A percentile compares a stretch with the other conserved stretches of the same genome.
Evolutionary conservation across 2,888 invertebrate species (phyloP).

Genomic region (Stegophylla sp.): DNA sequence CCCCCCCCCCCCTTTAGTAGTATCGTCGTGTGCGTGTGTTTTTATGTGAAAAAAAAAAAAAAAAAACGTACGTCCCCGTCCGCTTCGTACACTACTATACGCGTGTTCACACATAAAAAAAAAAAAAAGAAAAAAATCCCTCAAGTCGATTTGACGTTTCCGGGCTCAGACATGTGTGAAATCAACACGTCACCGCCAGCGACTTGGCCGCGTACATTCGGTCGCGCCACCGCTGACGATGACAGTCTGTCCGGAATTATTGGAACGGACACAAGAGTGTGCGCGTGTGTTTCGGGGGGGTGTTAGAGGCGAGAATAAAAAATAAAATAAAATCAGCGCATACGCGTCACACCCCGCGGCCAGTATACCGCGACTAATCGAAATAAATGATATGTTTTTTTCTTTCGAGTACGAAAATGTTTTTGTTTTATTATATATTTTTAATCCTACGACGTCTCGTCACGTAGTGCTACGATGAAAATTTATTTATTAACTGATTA

Average conservation of each 20-base stretch:
- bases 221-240: slow-evolving; percentile 53
- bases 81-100: background rate
- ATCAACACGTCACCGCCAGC: slow-evolving; percentile 59
- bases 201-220: slow-evolving; percentile 33
- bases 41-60: background rate
- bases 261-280: slow-evolving; percentile 48
- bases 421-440: too few species aligned
- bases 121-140: too few species aligned
- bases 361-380: slow-evolving; percentile 54
- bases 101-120: background rate
- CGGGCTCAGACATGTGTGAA: slow-evolving; percentile 58
- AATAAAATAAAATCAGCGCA: slow-evolving; percentile 11
- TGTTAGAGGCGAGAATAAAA: background rate
- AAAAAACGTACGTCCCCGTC: background rate
- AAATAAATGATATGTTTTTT: slow-evolving; percentile 56
- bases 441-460: too few species aligned
- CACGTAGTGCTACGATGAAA: too few species aligned
- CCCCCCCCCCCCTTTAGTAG: too few species aligned
- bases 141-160: slow-evolving; percentile 55
- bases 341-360: slow-evolving; percentile 42
- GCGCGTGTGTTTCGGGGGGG: background rate
- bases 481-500: too few species aligned
- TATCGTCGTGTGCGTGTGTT: too few species aligned
- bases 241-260: slow-evolving; percentile 52
- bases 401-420: too few species aligned